These are phyloP conservation scores for Caenorhabditis tropicalis DNA, from an alignment of 1,140 invertebrate species.

Conservation along the genomic window DNA sequence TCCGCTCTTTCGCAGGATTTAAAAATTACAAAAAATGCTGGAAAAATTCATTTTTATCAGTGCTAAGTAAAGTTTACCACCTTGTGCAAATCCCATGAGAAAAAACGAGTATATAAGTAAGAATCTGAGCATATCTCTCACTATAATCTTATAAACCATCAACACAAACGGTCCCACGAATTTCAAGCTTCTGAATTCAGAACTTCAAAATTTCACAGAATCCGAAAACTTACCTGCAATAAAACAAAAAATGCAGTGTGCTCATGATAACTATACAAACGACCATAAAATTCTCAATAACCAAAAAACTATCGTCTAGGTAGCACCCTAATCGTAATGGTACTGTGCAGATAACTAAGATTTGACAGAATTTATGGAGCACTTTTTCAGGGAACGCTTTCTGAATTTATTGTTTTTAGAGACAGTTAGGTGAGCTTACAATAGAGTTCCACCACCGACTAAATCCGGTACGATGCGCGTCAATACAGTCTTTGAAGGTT, in stretches of 20 bases:
- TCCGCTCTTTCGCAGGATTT: conserved; percentile 79
- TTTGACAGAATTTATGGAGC: conserved; percentile 89
- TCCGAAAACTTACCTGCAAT: conserved; percentile 80
- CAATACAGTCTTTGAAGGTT: conserved; percentile 49
- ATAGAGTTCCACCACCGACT: conserved; percentile 76
- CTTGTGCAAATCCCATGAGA: conserved; percentile 95
- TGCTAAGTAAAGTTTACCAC: conserved; percentile 73
- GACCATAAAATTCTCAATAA: conserved; percentile 84
- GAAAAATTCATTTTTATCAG: conserved; percentile 67
- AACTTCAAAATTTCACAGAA: conserved; percentile 58
- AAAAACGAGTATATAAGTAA: conserved; percentile 94
- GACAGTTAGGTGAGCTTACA: neutral
- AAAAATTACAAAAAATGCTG: conserved; percentile 86
- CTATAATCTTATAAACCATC: conserved; percentile 98
- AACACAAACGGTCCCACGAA: conserved; percentile 96
- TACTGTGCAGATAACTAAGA: conserved; percentile 83
- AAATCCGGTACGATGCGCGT: conserved; percentile 54
- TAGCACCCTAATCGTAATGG: conserved; percentile 82
- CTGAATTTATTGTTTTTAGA: conserved; percentile 73
- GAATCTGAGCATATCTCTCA: conserved; percentile 90
- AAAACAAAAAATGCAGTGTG: conserved; percentile 95
- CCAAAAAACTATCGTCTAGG: conserved; percentile 74
- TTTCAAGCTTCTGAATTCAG: conserved; percentile 84
- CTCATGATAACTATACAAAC: conserved; percentile 91
- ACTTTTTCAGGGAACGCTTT: conserved; percentile 87